Base-by-base conservation (phyloP, 2,888 invertebrate species). In the Eristalis tenax region DNA sequence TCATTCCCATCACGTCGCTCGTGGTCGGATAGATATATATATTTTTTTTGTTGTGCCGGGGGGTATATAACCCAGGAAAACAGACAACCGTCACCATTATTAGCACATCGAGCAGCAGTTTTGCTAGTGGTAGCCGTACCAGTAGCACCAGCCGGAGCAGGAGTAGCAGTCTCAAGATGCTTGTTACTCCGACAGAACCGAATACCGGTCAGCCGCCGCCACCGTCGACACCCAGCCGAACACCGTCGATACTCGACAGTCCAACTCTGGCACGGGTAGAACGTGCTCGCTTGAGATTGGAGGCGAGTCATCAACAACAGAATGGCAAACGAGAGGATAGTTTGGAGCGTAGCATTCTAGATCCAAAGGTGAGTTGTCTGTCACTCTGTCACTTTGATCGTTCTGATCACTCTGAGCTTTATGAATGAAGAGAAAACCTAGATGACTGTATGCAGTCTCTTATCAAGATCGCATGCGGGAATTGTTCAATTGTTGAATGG, bases 201-300 rank as follows among this genome's bases (percentile, higher is more conserved):
- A 87, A 83, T 76, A 83, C 80, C 38, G 87, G 87, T 11, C 87
- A 87, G 43, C 79, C 87, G 28, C 86, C 75, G 32, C 75, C 77
- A 64, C 71, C 83, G 66, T 75, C 87, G 73, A 87, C 87, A 26
- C 91, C 91, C 11, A 92, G 92, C 85, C 91, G 93, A 61, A 92
- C 94, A 10, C 93, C 94, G 83, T 94, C 94, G 76, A 94, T 95
- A 89, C 92, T 94, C 90, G 94, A 95, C 91, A 95, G 95, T 87
- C 95, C 95, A 88, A 94, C 94, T 89, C 92, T 95, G 90, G 94
- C 94, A 86, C 93, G 95, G 89, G 95, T 95, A 82, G 94, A 94
- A 91, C 94, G 94, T 90, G 95, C 94, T 63, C 93, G 94, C 89
- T 91, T 94, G 88, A 92, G 94, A 81, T 93, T 94, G 89, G 94